Base-by-base conservation (phyloP, 2,888 invertebrate species). In the Toxonevra muliebris region DNA sequence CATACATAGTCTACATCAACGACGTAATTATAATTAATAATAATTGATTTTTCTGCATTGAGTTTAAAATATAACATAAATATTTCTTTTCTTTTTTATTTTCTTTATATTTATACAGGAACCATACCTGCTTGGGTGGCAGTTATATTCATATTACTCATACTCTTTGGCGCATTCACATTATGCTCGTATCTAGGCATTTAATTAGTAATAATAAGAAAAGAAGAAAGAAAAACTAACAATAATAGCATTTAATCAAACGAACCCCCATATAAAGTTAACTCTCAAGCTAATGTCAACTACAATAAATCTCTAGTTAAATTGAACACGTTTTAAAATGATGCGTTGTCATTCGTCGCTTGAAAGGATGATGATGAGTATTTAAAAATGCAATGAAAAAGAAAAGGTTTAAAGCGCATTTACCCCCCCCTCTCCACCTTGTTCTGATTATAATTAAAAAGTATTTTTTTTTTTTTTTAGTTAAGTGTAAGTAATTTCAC, bases 131-230 rank as follows among this genome's bases (percentile, higher is more conserved):
- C 91, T 71, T 94, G 94, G 93, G 84, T 93, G 72, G 94, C 93
- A 77, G 88, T 93, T 69, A 76, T 92, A 71, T 87, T 94, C 62
- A 91, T 95, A 75, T 86, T 94, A 71, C 84, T 91, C 74, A 91
- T 92, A 74, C 87, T 95, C 69, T 91, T 93, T 84, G 88, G 90
- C 79, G 92, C 94, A 69, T 95, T 95, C 86, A 86, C 91, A 71
- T 80, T 94, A 75, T 95, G 95, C 87, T 94, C 94, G 75, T 95
- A 92, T 86, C 81, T 95, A 82, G 94, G 92, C 79, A 91, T 95
- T 84, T 92, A 85, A 73, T 9, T 7, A 55, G 15, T 48, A 10
- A 48, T 48, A 60, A 12, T 45, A 60, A 12, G 20, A 60, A 41
- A 30, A 15, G 48, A 62, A 53, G 12, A 61, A 62, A 53, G 12